A percentile compares a stretch with the other conserved stretches of the same genome.
Conservation (phyloP, 2,888 invertebrate species). For the Drosophila kambysellisi region DNA sequence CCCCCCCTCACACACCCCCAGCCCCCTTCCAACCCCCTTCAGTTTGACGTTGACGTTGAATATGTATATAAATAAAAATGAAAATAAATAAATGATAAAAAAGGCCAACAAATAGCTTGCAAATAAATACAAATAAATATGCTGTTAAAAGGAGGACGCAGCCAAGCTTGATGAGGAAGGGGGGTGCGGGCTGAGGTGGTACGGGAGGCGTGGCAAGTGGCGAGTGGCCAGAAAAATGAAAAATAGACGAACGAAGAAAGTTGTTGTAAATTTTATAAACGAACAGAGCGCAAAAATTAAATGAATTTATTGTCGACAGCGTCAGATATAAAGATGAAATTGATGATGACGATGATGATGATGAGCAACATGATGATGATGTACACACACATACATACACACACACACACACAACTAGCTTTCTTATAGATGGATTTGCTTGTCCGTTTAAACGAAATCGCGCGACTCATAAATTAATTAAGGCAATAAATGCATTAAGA, state of each 20-base stretch:
- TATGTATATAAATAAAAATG: slow-evolving; percentile 57
- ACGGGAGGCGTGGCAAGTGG: slow-evolving; percentile 32
- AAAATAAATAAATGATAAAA: slow-evolving; percentile 63
- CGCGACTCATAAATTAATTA: slow-evolving; percentile 83
- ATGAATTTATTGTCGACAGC: slow-evolving; percentile 68
- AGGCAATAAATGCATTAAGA: slow-evolving; percentile 70
- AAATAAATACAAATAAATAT: slow-evolving; percentile 42
- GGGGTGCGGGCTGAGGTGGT: background rate
- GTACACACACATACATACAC: background rate
- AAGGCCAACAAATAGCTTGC: slow-evolving; percentile 7
- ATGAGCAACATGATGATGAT: slow-evolving; percentile 15
- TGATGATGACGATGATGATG: slow-evolving; percentile 10
- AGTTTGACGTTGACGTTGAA: slow-evolving; percentile 52
- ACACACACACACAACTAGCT: slow-evolving; percentile 24
- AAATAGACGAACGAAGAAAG: slow-evolving; percentile 60
- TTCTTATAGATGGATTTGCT: slow-evolving; percentile 35
- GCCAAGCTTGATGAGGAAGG: background rate
- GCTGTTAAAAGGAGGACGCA: background rate
- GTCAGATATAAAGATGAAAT: slow-evolving; percentile 12
- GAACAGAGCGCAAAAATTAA: slow-evolving; percentile 36
- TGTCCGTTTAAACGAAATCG: slow-evolving; percentile 68
- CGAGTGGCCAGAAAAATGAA: slow-evolving; percentile 63
- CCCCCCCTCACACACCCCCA: slow-evolving; percentile 1
- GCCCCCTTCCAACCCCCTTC: background rate
- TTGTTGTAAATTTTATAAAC: slow-evolving; percentile 64